Evolutionary conservation across 1,140 invertebrate genomes (phyloP).

Genomic region (Philotrypesis tridentata): DNA sequence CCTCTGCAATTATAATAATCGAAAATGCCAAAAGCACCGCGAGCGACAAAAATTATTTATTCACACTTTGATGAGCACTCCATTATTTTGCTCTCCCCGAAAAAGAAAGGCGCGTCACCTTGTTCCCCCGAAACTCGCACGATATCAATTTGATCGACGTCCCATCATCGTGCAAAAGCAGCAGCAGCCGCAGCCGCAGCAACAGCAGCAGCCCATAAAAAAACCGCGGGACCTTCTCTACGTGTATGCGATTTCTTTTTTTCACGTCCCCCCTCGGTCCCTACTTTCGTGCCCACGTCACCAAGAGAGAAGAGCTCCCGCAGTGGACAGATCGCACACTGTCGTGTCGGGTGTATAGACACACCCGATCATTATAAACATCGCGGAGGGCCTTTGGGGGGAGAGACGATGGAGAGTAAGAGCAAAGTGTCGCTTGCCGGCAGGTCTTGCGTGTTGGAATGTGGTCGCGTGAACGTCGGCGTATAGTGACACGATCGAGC

Average conservation of each 20-base stretch:
- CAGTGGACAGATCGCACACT: neutral
- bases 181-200: too few relatives aligned
- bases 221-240: neutral
- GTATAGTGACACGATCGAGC: conserved; percentile 56
- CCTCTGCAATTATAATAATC: too few relatives aligned
- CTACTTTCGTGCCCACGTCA: neutral
- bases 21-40: neutral
- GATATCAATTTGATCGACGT: neutral
- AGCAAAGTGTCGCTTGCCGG: conserved; percentile 69
- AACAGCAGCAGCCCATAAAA: neutral
- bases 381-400: too few relatives aligned
- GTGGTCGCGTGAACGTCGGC: conserved; percentile 59
- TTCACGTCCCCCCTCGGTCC: neutral
- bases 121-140: neutral
- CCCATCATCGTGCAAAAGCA: neutral
- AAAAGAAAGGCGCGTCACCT: neutral
- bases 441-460: conserved; percentile 70
- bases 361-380: conserved; percentile 66
- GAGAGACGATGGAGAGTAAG: neutral
- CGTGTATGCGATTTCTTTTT: neutral
- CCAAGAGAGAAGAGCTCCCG: neutral
- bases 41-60: neutral
- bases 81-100: neutral
- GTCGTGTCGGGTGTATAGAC: conserved; percentile 16
- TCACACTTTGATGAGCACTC: neutral